Evolutionary conservation across 2,113 vertebrate species (phyloP), one percentile per base, ranked within the genome.

Genomic region (Carassius auratus): DNA sequence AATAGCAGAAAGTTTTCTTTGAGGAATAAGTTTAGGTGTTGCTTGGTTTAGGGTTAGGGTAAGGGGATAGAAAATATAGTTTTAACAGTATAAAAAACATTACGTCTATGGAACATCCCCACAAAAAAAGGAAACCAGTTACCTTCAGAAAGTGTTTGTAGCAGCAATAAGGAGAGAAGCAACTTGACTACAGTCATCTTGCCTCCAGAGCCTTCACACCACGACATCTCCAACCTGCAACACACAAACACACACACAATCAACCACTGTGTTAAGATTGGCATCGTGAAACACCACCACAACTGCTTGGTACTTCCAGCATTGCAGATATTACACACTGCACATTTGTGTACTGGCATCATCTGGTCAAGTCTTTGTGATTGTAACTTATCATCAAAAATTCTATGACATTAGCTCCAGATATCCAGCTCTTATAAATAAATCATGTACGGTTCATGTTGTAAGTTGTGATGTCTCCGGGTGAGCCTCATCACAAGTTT

Each of bases 141-240:
- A 95, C 95, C 93, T 95, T 92, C 91, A 87, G 91, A 93, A 81
- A 93, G 68, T 57, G 91, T 90, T 71, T 91, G 91, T 52, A 95
- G 86, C 76, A 94, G 68, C 87, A 95, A 84, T 83, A 92, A 90
- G 71, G 92, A 91, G 84, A 95, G 90, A 76, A 95, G 89, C 88
- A 95, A 86, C 90, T 89, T 93, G 87, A 89, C 89, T 84, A 92
- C 77, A 45, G 86, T 88, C 94, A 94, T 94, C 90, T 90, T 93
- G 91, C 89, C 82, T n/a, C 89, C 90, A 86, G 85, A 91, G 90
- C 83, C 89, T 88, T 87, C 89, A 87, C 88, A 81, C 92, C 92
- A 90, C 89, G 48, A 87, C 92, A 94, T 95, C 93, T 88, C 92
- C 92, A 90, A 89, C 84, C 76, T 80, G 45, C 38, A 84, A 81